phyloP scores from a whole-genome alignment of 2,113 vertebrate species.

The Pholis gunnellus region DNA sequence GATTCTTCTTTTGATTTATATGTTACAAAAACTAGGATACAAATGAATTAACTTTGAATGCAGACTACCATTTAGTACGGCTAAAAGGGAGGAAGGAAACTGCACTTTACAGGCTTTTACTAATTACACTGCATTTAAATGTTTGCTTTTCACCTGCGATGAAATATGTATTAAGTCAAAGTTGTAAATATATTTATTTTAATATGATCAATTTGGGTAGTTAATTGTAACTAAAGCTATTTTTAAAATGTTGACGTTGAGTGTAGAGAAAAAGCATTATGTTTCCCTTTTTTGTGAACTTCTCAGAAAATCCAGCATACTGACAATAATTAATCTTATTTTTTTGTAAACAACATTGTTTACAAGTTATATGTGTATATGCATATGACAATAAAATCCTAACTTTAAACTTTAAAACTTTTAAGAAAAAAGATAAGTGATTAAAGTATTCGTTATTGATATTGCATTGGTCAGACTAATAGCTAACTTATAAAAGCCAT shows the following conservation, averaged over 20 bases:
- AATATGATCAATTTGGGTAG: too few relatives aligned
- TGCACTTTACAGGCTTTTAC: not conserved
- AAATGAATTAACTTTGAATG: not conserved
- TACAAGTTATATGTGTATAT: too few relatives aligned
- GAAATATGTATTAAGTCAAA: not conserved
- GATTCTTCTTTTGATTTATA: not conserved
- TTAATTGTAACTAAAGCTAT: too few relatives aligned
- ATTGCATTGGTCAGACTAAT: not conserved
- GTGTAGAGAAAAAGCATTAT: not conserved
- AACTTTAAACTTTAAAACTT: too few relatives aligned
- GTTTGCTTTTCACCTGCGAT: not conserved
- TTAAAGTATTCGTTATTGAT: not conserved
- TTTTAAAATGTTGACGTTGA: too few relatives aligned
- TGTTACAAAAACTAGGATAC: not conserved
- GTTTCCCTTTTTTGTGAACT: not conserved
- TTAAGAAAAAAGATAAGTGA: too few relatives aligned
- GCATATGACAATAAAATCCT: too few relatives aligned
- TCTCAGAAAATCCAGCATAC: not conserved
- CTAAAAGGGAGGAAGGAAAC: not conserved
- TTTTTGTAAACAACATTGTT: not conserved
- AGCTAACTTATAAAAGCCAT: slow-evolving; percentile 6
- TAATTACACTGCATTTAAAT: not conserved
- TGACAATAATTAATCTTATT: not conserved
- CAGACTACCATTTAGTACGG: not conserved
- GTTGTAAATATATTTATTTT: not conserved